phyloP scores from a whole-genome alignment of 1,140 invertebrate species.

The Cyphomyrmex costatus region DNA sequence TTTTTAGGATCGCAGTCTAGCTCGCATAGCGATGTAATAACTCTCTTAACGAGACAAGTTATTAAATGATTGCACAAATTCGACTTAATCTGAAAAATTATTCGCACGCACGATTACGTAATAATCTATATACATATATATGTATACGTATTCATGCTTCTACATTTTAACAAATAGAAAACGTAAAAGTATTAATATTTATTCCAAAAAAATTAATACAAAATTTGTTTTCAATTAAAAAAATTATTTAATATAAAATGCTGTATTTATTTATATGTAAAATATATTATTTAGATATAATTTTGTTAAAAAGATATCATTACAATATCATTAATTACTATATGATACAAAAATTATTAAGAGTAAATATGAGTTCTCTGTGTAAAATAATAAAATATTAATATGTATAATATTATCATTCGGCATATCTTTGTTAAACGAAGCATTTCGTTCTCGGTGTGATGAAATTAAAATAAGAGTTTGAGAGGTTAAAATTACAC shows the following conservation, averaged over 20 bases:
- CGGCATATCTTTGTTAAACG: not conserved
- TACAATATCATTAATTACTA: too few relatives aligned
- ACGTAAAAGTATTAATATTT: not conserved
- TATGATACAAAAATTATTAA: not conserved
- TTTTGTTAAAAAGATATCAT: not conserved
- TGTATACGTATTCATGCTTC: too few relatives aligned
- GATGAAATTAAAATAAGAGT: not conserved
- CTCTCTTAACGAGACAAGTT: not conserved
- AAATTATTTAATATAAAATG: too few relatives aligned
- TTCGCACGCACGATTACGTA: not conserved
- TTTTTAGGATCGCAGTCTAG: not conserved
- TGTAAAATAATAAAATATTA: not conserved
- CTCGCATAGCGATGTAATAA: not conserved
- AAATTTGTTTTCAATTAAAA: not conserved
- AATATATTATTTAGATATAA: not conserved
- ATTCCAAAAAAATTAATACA: not conserved
- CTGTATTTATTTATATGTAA: slow-evolving; percentile 1
- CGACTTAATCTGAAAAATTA: not conserved
- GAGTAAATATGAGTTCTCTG: not conserved
- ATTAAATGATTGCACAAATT: not conserved
- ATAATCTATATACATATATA: not conserved
- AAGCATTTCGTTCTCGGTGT: not conserved
- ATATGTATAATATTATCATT: not conserved
- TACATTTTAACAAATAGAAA: too few relatives aligned
- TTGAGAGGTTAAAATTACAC: not conserved